A percentile compares a stretch with the other conserved stretches of the same genome.
These are phyloP conservation scores for Diarsia dahlii DNA, from an alignment of 2,888 invertebrate species.

Conservation along the genomic window DNA sequence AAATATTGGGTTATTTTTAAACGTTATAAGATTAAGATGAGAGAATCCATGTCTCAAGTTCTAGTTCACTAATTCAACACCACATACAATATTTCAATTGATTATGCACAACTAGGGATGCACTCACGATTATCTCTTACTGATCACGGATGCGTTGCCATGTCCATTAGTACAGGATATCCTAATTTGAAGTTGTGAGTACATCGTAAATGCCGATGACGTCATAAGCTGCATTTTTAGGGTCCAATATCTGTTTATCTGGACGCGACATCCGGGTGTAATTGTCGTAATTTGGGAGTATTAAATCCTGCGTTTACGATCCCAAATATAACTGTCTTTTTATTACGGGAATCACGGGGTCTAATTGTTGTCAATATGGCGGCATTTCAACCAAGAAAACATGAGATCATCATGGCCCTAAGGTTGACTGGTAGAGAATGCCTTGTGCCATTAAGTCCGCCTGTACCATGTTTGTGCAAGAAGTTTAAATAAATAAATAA, in stretches of 20 bases:
- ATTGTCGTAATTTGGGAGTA: conserved; percentile 40
- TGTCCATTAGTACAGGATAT: conserved; percentile 64
- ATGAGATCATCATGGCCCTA: no score
- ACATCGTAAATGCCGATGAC: conserved; percentile 55
- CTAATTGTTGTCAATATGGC: conserved; percentile 3
- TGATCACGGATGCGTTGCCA: conserved; percentile 47
- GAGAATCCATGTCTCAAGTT: not conserved
- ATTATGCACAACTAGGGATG: conserved; percentile 34
- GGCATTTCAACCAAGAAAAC: not conserved
- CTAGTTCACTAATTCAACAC: not conserved
- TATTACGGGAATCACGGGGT: conserved; percentile 10
- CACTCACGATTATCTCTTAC: conserved; percentile 40
- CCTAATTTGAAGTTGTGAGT: conserved; percentile 59
- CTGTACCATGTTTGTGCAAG: no score
- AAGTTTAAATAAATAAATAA: no score
- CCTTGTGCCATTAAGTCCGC: no score
- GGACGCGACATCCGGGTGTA: conserved; percentile 59
- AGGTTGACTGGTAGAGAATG: no score
- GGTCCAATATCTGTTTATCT: conserved; percentile 57
- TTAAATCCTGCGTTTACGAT: conserved; percentile 28
- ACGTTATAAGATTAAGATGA: not conserved
- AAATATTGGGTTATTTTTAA: not conserved
- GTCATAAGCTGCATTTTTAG: conserved; percentile 50
- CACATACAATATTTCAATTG: conserved; percentile 21
- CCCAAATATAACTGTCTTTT: conserved; percentile 13